Percentiles rank a stretch among this genome's conserved stretches.
phyloP scores from a whole-genome alignment of 1,140 invertebrate species.

The Caerostris extrusa region DNA sequence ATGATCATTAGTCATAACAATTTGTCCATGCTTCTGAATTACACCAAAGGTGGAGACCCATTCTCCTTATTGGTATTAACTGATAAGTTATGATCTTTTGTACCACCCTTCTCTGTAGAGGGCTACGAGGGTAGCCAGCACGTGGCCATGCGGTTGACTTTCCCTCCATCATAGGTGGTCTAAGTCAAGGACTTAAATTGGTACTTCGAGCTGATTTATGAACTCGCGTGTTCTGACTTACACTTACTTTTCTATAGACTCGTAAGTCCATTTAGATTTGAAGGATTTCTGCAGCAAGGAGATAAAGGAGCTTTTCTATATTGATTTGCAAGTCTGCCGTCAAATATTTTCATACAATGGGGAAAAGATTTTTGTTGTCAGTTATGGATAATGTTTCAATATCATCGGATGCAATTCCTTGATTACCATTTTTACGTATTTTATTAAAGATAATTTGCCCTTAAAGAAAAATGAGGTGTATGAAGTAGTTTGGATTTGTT shows the following conservation, averaged over 20 bases:
- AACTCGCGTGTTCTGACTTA: not conserved
- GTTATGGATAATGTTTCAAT: no score
- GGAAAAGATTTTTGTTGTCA: no score
- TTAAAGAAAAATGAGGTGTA: no score
- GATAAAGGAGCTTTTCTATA: not conserved
- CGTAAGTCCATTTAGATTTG: not conserved
- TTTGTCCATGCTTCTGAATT: constrained; percentile 60
- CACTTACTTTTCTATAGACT: not conserved
- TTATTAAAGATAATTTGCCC: no score
- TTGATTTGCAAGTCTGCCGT: not conserved
- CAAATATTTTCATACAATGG: no score
- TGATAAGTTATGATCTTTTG: constrained; percentile 69
- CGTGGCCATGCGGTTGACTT: not conserved
- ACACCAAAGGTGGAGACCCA: constrained; percentile 54
- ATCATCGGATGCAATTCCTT: no score
- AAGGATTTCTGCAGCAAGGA: not conserved
- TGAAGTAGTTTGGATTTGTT: no score
- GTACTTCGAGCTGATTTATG: not conserved
- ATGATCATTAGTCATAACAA: constrained; percentile 52
- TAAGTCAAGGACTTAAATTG: constrained; percentile 30
- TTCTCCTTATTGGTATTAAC: constrained; percentile 59
- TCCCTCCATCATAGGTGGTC: not conserved
- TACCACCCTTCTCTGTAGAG: constrained; percentile 7
- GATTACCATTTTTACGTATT: no score
- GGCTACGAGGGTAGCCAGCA: not conserved